Evolutionary conservation across 2,797 vertebrate species (phyloP).

Genomic region (Myripristis jacobus): DNA sequence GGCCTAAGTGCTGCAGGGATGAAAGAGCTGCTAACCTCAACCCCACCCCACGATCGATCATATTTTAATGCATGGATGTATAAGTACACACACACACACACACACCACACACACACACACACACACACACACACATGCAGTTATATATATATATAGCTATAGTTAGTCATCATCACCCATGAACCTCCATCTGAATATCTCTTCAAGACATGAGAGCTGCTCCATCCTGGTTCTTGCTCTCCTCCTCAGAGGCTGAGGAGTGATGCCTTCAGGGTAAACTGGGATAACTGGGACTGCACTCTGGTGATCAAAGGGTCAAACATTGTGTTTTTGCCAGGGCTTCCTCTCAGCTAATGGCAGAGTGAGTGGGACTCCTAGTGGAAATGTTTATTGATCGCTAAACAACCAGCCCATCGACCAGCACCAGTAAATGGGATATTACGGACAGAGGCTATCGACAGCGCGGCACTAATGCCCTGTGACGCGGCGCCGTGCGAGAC

Average conservation of each 20-base stretch:
- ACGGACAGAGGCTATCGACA: conserved; percentile 67
- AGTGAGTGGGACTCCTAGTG: conserved; percentile 59
- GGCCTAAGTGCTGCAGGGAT: no score
- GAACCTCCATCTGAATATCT: no score
- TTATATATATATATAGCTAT: no score
- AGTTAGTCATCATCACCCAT: no score
- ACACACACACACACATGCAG: no score
- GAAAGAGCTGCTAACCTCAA: no score
- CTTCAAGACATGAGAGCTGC: no score
- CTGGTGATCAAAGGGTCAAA: conserved; percentile 7
- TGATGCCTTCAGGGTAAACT: background rate
- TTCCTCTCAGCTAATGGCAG: conserved; percentile 49
- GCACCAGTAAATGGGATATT: conserved; percentile 58
- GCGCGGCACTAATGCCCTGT: conserved; percentile 61
- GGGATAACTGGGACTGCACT: background rate
- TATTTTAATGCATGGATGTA: no score
- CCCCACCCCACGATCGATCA: no score
- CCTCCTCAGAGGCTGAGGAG: background rate
- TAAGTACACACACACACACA: no score
- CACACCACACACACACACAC: no score
- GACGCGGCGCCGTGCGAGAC: background rate
- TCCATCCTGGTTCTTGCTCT: no score
- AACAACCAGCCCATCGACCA: conserved; percentile 71
- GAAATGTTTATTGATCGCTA: conserved; percentile 82
- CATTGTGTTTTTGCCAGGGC: conserved; percentile 8